Evolutionary conservation across 2,888 invertebrate species (phyloP).

Genomic region (Pocota personata): DNA sequence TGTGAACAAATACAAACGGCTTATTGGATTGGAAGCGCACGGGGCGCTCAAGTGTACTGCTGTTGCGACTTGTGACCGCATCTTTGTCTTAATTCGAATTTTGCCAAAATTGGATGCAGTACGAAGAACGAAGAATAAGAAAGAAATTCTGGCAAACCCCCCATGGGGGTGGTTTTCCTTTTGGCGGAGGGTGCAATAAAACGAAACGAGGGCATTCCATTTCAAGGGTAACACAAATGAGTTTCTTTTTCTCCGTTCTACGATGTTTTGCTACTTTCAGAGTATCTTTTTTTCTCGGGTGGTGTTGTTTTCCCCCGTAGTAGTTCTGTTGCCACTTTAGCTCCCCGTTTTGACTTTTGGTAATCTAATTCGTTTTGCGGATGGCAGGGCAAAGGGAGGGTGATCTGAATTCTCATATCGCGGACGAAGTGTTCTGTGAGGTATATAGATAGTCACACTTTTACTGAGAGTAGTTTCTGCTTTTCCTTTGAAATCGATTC

Average conservation of each 20-base stretch:
- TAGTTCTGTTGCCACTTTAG: constrained; percentile 42
- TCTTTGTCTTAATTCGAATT: constrained; percentile 50
- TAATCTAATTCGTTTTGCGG: constrained; percentile 61
- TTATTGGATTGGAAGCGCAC: constrained; percentile 56
- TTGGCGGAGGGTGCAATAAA: constrained; percentile 53
- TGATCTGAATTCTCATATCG: constrained; percentile 31
- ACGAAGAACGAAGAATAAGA: constrained; percentile 22
- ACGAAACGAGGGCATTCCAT: constrained; percentile 63
- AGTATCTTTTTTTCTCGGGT: constrained; percentile 5
- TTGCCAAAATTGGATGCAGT: constrained; percentile 53
- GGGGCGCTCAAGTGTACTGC: constrained; percentile 60
- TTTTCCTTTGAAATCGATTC: constrained; percentile 44
- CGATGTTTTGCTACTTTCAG: background rate
- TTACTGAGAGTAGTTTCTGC: constrained; percentile 2
- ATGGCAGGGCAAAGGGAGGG: background rate
- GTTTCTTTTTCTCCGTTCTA: constrained; percentile 39
- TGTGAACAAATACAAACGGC: constrained; percentile 38
- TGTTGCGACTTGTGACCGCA: constrained; percentile 63
- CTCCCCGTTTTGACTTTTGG: constrained; percentile 63
- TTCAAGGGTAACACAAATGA: constrained; percentile 62
- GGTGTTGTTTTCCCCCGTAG: background rate
- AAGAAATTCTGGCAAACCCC: constrained; percentile 7
- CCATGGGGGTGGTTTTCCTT: constrained; percentile 16
- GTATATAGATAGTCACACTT: constrained; percentile 22
- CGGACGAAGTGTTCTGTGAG: constrained; percentile 18